phyloP scores from a whole-genome alignment of 2,113 vertebrate genomes.

The Callocephalon fimbriatum region DNA sequence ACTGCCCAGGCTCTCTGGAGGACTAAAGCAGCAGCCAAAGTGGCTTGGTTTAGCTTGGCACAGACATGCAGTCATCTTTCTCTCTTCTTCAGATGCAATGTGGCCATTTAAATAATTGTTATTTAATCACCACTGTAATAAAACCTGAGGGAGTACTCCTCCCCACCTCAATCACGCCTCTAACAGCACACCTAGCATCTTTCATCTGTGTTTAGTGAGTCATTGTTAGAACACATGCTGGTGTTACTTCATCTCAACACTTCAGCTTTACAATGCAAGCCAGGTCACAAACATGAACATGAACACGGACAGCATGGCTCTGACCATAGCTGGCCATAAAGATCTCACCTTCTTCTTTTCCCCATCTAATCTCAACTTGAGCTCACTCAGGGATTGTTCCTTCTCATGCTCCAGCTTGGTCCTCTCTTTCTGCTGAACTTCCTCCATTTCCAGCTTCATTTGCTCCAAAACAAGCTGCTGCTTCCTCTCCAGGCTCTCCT shows the following conservation, averaged over 20 bases:
- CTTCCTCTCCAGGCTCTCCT: slow-evolving; percentile 69
- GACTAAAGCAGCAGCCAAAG: not conserved
- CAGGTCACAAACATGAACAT: not conserved
- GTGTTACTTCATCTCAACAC: no score
- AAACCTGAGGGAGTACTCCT: not conserved
- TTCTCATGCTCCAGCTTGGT: slow-evolving; percentile 64
- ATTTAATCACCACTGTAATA: not conserved
- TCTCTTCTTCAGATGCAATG: not conserved
- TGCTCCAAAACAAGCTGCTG: slow-evolving; percentile 60
- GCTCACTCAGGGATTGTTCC: slow-evolving; percentile 68
- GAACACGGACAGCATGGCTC: accelerated
- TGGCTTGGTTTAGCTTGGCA: not conserved
- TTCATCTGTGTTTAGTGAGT: accelerated
- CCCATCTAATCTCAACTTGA: slow-evolving; percentile 65
- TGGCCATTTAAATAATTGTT: not conserved
- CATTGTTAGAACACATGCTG: not conserved
- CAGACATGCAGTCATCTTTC: not conserved
- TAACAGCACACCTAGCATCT: not conserved
- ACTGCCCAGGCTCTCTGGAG: not conserved
- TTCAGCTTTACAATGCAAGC: accelerated
- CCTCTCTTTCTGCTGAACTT: slow-evolving; percentile 64
- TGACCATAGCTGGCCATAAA: not conserved
- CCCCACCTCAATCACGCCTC: not conserved
- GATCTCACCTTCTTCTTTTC: slow-evolving; percentile 79
- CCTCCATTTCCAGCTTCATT: slow-evolving; percentile 76